A percentile compares a stretch with the other conserved stretches of the same genome.
Conservation (phyloP, 2,113 vertebrate genomes). For the Chelonoidis abingdonii region DNA sequence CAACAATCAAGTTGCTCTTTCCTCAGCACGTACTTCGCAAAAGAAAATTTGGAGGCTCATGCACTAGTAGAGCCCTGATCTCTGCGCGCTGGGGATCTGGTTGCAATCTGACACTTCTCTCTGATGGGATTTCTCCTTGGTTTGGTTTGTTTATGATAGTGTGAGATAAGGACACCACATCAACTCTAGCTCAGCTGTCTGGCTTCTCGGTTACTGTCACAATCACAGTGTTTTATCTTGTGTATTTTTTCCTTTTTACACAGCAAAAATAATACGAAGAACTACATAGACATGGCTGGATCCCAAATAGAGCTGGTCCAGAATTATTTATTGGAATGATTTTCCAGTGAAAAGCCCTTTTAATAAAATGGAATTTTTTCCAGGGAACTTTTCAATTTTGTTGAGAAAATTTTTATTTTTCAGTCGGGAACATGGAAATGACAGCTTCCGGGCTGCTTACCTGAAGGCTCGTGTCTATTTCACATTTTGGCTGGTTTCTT, state of each 20-base stretch:
- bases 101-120: conserved; percentile 43
- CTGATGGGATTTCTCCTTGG: conserved; percentile 40
- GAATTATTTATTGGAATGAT: neutral
- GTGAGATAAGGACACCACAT: conserved; percentile 37
- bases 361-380: too few species aligned
- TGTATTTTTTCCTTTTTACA: neutral
- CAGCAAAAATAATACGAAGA: neutral
- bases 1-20: neutral
- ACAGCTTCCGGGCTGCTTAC: too few species aligned
- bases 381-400: too few species aligned
- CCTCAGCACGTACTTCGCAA: neutral
- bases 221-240: neutral
- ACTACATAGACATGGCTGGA: neutral
- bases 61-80: neutral
- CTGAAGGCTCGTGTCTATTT: too few species aligned
- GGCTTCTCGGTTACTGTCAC: conserved; percentile 10
- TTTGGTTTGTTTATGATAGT: conserved; percentile 16
- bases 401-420: too few species aligned
- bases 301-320: neutral
- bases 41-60: conserved; percentile 14
- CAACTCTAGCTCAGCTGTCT: neutral
- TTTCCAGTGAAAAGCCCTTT: too few species aligned
- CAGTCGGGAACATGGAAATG: too few species aligned
- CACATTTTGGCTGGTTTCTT: too few species aligned
- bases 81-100: conserved; percentile 26